Base-by-base conservation (phyloP, 2,797 vertebrate genomes). In the Manis pentadactyla region DNA sequence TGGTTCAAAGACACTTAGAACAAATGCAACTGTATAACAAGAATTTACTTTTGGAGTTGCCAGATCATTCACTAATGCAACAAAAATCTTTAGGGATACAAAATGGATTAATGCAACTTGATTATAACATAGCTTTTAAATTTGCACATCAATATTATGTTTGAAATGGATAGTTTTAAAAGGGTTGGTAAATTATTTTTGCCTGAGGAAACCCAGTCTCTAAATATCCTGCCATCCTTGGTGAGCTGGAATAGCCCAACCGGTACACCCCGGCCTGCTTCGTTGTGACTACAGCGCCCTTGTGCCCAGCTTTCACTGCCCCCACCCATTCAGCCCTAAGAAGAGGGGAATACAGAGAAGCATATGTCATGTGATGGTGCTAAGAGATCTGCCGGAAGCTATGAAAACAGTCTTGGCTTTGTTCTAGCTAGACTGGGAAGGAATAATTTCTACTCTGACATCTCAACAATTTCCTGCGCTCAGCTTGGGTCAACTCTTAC, bases 141-240 rank as follows among this genome's bases (percentile, higher is more conserved):
- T 81, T 84, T 74, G 49, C 7, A 42, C 6, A 53, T 29, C 25
- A 73, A 15, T 37, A 77, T 68, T 78, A 51, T 64, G 37, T 29
- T 95, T 87, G 53, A 83, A 92, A 66, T 92, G 25, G 89, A 86
- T 31, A 19, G 53, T 34, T 93, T 91, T 71, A 53, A 66, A 87
- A 88, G 5, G 31, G 34, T 18, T 83, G 46, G 25, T 51, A 82
- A 86, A 51, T 88, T 93, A 82, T 64, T 89, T 93, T 86, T 85
- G 31, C 37, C 14, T 94, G 27, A 0, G 37, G 15, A 93, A 93
- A 49, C 25, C 7, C n/a, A 57, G 1, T 84, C 46, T 64, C 12
- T 75, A 93, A 93, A 71, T 66, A 87, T 34, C 7, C 27, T 68
- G 15, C 29, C 51, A 83, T 75, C 4, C 42, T 84, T 46, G 57